Evolutionary conservation across 2,113 vertebrate genomes (phyloP).

Genomic region (Phycodurus eques): DNA sequence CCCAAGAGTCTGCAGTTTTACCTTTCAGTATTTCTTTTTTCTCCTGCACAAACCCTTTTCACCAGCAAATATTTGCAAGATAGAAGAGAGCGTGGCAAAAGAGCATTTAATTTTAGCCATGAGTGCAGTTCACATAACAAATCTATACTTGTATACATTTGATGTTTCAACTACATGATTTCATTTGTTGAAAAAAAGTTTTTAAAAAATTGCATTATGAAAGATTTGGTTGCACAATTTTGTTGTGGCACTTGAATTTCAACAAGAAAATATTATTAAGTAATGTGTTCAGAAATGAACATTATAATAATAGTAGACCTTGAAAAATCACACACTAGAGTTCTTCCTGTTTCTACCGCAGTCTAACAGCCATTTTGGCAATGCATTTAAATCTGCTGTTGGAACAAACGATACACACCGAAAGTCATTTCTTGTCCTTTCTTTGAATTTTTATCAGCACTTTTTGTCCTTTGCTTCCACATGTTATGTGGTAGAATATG

Average conservation of each 20-base stretch:
- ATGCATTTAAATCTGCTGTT: conserved; percentile 61
- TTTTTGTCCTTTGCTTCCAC: conserved; percentile 8
- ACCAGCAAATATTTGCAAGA: neutral
- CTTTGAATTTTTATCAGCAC: conserved; percentile 4
- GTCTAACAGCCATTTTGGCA: conserved; percentile 68
- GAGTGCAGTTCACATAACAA: too few species aligned
- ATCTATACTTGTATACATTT: neutral
- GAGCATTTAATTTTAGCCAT: conserved; percentile 9
- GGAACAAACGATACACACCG: conserved; percentile 26
- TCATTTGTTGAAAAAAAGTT: too few species aligned
- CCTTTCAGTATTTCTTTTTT: conserved; percentile 9
- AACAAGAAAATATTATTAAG: conserved; percentile 3
- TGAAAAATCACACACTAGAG: conserved; percentile 40
- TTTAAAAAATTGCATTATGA: neutral
- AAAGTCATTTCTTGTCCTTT: neutral
- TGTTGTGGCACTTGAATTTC: neutral
- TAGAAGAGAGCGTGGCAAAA: conserved; percentile 5
- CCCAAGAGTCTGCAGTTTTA: conserved; percentile 54
- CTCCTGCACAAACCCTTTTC: neutral
- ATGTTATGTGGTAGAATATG: conserved; percentile 40
- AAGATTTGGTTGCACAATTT: conserved; percentile 10
- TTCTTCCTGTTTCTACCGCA: conserved; percentile 49
- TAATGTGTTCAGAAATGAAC: neutral
- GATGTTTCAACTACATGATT: too few species aligned
- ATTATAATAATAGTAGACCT: conserved; percentile 22